These are phyloP conservation scores for Urocolius indicus DNA, from an alignment of 2,113 vertebrate genomes.

Conservation along the genomic window DNA sequence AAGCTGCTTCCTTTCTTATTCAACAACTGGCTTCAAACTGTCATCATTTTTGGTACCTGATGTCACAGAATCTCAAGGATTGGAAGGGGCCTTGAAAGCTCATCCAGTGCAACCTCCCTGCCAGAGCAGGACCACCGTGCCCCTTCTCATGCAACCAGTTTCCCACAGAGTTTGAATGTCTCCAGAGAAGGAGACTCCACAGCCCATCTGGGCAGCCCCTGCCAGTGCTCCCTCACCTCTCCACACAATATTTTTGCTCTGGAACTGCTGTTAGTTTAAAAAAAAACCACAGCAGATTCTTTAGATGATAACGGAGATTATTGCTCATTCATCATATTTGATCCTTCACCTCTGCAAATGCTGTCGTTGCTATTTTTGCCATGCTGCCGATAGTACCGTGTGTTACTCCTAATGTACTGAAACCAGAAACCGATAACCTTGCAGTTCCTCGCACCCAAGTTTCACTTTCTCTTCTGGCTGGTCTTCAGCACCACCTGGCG, in stretches of 20 bases:
- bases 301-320: neutral
- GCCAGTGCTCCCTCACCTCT: neutral
- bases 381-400: accelerated
- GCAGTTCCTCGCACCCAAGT: neutral
- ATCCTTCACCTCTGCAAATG: neutral
- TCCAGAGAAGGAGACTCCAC: too few species aligned
- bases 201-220: neutral
- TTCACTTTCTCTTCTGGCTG: neutral
- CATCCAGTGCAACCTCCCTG: too few species aligned
- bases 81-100: too few species aligned
- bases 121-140: too few species aligned
- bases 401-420: neutral
- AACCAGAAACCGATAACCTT: neutral
- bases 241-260: neutral
- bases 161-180: too few species aligned
- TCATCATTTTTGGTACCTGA: neutral
- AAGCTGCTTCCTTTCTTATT: neutral
- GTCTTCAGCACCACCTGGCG: constrained; percentile 48
- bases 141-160: too few species aligned
- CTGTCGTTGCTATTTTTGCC: neutral
- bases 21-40: neutral
- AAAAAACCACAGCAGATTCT: neutral
- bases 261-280: neutral
- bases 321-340: neutral
- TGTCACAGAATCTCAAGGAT: too few species aligned